Evolutionary conservation across 2,797 vertebrate species (phyloP), one percentile per base, ranked within the genome.

Genomic region (Ceryle rudis): DNA sequence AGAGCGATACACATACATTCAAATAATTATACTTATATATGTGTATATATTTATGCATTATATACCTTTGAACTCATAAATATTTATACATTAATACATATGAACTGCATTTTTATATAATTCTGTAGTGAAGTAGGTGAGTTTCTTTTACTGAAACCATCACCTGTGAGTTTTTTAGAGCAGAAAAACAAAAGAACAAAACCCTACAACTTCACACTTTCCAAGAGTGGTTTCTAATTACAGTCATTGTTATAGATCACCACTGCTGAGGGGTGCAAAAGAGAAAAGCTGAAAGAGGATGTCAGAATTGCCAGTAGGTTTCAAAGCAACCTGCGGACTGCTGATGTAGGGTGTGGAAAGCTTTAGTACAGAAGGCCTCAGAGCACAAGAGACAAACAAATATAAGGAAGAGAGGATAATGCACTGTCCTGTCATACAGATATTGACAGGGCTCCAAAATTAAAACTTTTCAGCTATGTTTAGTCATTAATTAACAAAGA

Each of bases 211-310:
- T 71, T 81, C n/a, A 72, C 21, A 31, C 31, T 47, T 73, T 37
- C 44, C 51, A 70, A 75, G 54, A 74, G 65, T 72, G 33, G 44
- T 86, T 96, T 95, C 61, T 93, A 88, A 89, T 95, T 94, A 64
- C 85, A 86, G 66, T 81, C 70, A 29, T 61, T 69, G 39, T 82
- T 83, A 71, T 69, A 90, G 58, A 78, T 81, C 86, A 73, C 41
- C 39, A 35, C 39, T 55, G 86, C 90, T 73, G 60, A 93, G 51
- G 22, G 35, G 85, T 66, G 55, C 47, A 90, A 64, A 94, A 93
- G 29, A 75, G 39, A 79, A 86, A 83, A 90, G 58, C 75, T 81
- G 51, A 89, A 90, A 90, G 54, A 54, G 31, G 80, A 72, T 62
- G 64, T 67, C 15, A 84, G 74, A 77, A 71, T 47, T 91, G 47